These are phyloP conservation scores for Phymorhynchus buccinoides DNA, from an alignment of 1,140 invertebrate species.

Conservation along the genomic window DNA sequence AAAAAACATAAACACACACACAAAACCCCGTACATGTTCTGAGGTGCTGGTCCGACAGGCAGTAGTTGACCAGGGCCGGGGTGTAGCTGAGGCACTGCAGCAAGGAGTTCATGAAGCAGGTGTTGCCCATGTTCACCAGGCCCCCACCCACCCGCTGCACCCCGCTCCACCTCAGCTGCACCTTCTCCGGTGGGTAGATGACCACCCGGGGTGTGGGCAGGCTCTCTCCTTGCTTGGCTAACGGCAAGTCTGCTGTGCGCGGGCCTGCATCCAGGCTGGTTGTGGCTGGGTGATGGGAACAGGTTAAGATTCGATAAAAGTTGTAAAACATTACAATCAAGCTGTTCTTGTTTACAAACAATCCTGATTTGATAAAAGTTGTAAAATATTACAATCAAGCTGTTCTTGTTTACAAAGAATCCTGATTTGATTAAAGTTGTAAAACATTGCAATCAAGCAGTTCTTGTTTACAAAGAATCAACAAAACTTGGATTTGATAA, in stretches of 20 bases:
- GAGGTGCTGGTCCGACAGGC: constrained; percentile 69
- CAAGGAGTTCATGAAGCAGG: constrained; percentile 96
- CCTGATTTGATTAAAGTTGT: no score
- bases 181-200: constrained; percentile 84
- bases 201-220: constrained; percentile 84
- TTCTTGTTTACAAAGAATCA: no score
- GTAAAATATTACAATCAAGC: no score
- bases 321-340: no score
- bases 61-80: constrained; percentile 74
- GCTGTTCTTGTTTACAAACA: no score
- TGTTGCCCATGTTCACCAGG: constrained; percentile 94
- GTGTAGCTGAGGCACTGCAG: constrained; percentile 80
- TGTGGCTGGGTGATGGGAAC: constrained; percentile 32
- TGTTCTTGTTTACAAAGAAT: no score
- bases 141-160: constrained; percentile 85
- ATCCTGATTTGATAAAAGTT: no score
- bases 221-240: constrained; percentile 62
- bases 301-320: no score
- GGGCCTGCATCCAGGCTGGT: constrained; percentile 42
- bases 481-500: no score
- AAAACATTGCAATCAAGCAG: no score
- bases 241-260: constrained; percentile 35
- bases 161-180: constrained; percentile 85
- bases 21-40: constrained; percentile 73
- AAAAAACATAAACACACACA: no score